phyloP scores from a whole-genome alignment of 2,888 invertebrate species.

The Tinea semifulvella region DNA sequence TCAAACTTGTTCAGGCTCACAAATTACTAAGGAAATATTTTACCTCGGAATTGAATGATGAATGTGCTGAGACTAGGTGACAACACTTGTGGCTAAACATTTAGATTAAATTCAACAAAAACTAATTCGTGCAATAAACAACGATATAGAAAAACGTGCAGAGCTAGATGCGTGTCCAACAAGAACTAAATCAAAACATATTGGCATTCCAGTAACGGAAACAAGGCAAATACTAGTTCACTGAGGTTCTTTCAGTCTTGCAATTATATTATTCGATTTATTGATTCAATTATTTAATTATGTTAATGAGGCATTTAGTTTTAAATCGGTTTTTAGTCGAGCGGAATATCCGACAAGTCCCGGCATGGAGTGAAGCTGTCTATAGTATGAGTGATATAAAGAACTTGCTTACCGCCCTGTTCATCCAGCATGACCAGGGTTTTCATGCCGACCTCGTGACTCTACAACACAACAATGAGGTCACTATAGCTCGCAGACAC shows the following conservation, averaged over 20 bases:
- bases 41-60: conserved; percentile 55
- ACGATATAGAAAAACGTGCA: conserved; percentile 63
- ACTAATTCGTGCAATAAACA: conserved; percentile 59
- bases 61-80: conserved; percentile 63
- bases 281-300: too few species aligned
- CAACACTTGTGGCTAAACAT: conserved; percentile 51
- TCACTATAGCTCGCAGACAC: conserved; percentile 56
- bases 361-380: too few species aligned
- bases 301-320: too few species aligned
- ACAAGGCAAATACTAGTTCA: too few species aligned
- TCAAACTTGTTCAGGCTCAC: conserved; percentile 52
- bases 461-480: conserved; percentile 83
- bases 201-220: conserved; percentile 22
- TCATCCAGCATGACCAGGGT: conserved; percentile 99
- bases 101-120: conserved; percentile 43
- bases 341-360: too few species aligned
- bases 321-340: too few species aligned
- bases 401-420: conserved; percentile 96
- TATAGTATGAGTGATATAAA: conserved; percentile 61
- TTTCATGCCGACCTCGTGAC: conserved; percentile 99
- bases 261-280: too few species aligned
- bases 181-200: conserved; percentile 47
- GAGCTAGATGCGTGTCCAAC: conserved; percentile 61
- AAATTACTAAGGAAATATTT: conserved; percentile 22
- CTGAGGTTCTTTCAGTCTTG: too few species aligned